phyloP scores from a whole-genome alignment of 2,113 vertebrate species.

The Tichodroma muraria region DNA sequence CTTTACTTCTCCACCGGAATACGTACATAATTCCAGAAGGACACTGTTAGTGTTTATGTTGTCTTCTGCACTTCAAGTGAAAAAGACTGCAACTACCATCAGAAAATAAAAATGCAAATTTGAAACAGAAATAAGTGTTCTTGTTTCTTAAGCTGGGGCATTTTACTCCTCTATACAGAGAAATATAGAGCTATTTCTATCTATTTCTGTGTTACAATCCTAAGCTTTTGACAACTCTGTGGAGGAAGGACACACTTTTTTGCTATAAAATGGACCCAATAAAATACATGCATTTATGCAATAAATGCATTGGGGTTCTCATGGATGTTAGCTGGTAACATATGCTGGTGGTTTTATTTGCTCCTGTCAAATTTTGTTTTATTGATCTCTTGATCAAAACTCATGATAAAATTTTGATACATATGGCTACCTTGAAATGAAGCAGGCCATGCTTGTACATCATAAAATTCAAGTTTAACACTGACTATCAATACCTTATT shows the following conservation, averaged over 20 bases:
- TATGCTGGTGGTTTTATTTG: neutral
- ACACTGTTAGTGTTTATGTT: neutral
- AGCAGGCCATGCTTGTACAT: neutral
- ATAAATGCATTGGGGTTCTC: neutral
- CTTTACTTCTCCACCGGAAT: neutral
- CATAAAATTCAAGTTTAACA: neutral
- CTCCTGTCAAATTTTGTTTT: neutral
- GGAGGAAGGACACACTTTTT: neutral
- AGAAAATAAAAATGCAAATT: neutral
- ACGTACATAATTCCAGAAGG: neutral
- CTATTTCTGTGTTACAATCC: neutral
- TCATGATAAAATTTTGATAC: neutral
- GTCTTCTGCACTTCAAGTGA: neutral
- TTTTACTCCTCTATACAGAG: neutral
- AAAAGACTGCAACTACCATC: neutral
- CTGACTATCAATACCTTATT: neutral
- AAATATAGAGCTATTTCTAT: neutral
- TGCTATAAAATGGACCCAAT: accelerated
- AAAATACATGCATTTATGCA: neutral
- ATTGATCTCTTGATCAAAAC: neutral
- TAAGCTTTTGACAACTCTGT: neutral
- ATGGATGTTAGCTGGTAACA: neutral
- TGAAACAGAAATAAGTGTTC: neutral
- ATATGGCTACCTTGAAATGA: neutral
- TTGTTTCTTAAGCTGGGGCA: neutral